Base-by-base conservation (phyloP, 1,140 invertebrate genomes). In the Rhyacophila brunnea region DNA sequence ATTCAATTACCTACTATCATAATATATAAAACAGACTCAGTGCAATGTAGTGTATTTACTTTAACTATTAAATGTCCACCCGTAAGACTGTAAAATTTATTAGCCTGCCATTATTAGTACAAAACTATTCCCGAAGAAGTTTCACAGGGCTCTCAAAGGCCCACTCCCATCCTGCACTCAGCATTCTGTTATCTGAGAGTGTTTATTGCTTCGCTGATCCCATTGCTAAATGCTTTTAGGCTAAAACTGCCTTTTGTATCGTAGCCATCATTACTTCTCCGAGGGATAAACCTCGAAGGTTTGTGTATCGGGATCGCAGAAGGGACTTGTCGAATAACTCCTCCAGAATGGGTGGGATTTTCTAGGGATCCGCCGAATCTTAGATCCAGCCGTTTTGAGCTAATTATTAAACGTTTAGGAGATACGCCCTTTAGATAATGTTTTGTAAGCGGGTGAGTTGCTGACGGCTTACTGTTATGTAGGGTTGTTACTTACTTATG, bases 151-250 rank as follows among this genome's bases (percentile, higher is more conserved):
- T 28, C 9, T 28, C 4, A 28, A 28, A 28, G 3, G 4, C 23
- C 23, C 23, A 28, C 9, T 28, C 23, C 23, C 23, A 9, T 9
- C 23, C 23, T 28, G 23, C 23, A 28, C 23, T 28, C 23, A 28
- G 23, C 23, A 28, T 28, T 28, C 23, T 28, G 23, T 57, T 57
- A 57, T 57, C 54, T 57, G 45, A 32, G 34, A 57, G 54, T 57
- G 54, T 57, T 57, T 57, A 57, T 57, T 57, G 54, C 54, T 57
- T 48, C 54, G 47, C 35, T 20, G 54, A 36, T 46, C 38, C 55
- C 55, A 50, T 58, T 50, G 55, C 55, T 58, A 58, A 57, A 58
- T 58, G 55, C 55, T 58, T 58, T 58, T 50, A 50, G 55, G 55
- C 55, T 50, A 58, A 56, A 58, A 58, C 55, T 49, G 55, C 49